Conservation (phyloP, 2,888 invertebrate species). For the Ormyrus thymus region DNA sequence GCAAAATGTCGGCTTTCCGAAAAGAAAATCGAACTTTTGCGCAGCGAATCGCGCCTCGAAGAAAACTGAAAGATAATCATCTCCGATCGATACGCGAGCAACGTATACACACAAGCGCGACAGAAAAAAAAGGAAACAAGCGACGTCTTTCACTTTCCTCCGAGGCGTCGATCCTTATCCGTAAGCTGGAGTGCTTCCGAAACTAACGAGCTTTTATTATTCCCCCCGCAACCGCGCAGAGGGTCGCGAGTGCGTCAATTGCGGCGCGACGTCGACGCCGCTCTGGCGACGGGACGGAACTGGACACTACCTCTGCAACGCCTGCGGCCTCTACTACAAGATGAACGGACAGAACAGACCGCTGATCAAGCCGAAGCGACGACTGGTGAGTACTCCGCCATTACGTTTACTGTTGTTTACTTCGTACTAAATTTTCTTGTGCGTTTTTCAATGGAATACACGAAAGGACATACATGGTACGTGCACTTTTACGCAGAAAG, state of each 20-base stretch:
- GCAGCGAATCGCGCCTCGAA: background rate
- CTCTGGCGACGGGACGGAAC: conserved; percentile 98
- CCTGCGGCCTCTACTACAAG: conserved; percentile 97
- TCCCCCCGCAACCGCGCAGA: conserved; percentile 60
- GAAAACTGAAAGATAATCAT: background rate
- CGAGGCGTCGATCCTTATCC: background rate
- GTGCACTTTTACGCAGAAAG: too few species aligned
- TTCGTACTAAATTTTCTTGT: too few species aligned
- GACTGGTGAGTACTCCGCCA: conserved; percentile 91
- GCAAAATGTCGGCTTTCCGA: too few species aligned
- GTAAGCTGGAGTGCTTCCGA: background rate
- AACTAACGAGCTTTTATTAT: conserved; percentile 13
- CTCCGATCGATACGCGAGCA: background rate
- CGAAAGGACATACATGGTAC: too few species aligned
- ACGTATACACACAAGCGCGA: background rate
- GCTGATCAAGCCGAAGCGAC: conserved; percentile 99
- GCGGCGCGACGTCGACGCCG: conserved; percentile 98
- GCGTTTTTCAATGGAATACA: too few species aligned
- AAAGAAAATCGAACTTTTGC: background rate
- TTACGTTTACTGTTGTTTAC: too few species aligned
- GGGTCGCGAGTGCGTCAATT: conserved; percentile 90
- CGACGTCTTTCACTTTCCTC: conserved; percentile 11
- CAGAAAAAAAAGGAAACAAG: background rate
- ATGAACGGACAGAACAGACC: conserved; percentile 99
- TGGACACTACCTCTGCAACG: conserved; percentile 88